Conservation (phyloP, 2,113 vertebrate genomes). For the Cebidichthys violaceus region DNA sequence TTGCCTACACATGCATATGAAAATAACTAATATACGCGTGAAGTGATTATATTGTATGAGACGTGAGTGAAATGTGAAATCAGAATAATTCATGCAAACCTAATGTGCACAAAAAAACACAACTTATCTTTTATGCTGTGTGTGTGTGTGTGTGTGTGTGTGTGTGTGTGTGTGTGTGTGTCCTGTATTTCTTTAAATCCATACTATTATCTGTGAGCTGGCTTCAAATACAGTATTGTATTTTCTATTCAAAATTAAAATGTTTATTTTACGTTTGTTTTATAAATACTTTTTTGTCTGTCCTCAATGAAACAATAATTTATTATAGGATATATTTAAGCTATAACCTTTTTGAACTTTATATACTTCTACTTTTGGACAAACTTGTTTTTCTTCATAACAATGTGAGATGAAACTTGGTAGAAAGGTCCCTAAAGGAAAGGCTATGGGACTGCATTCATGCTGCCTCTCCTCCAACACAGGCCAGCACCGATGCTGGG, state of each 20-base stretch:
- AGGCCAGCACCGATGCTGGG: conserved; percentile 96
- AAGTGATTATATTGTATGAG: not conserved
- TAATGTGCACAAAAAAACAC: not conserved
- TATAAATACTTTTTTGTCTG: not conserved
- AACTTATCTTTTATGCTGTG: not conserved
- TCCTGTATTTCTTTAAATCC: not conserved
- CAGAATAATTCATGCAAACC: not conserved
- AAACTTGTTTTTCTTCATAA: not conserved
- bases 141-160: not conserved
- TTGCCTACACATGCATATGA: conserved; percentile 24
- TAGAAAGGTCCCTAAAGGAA: not conserved
- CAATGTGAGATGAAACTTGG: not conserved
- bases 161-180: not conserved
- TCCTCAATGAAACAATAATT: not conserved
- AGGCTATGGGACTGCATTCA: not conserved
- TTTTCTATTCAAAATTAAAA: not conserved
- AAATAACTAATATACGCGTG: not conserved
- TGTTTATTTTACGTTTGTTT: not conserved
- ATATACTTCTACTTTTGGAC: not conserved
- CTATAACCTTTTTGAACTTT: not conserved
- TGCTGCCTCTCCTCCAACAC: conserved; percentile 1
- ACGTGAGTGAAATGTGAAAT: conserved; percentile 15
- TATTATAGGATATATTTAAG: not conserved
- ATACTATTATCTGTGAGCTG: not conserved
- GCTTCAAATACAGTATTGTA: not conserved